phyloP scores from a whole-genome alignment of 2,797 vertebrate genomes.

The Eupleurogrammus muticus region DNA sequence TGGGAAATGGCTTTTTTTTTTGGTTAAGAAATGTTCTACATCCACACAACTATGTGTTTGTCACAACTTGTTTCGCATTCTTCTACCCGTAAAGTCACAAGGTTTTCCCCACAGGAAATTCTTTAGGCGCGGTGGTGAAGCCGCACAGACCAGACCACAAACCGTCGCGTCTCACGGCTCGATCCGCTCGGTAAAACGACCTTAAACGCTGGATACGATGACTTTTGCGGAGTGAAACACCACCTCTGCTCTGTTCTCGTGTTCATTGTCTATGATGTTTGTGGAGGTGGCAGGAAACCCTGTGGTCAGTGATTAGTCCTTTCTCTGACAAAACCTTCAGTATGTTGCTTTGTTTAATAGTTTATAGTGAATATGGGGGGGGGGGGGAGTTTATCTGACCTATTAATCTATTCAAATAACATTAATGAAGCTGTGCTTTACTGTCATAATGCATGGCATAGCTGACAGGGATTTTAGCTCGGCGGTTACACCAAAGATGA shows the following conservation, averaged over 20 bases:
- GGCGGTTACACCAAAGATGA: no score
- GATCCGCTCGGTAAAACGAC: constrained; percentile 12
- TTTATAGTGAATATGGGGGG: no score
- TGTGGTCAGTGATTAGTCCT: not conserved
- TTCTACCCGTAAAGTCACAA: constrained; percentile 9
- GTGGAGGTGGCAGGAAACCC: no score
- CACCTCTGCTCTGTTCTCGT: not conserved
- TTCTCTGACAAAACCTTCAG: no score
- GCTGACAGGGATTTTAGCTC: no score
- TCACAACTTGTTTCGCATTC: constrained; percentile 1
- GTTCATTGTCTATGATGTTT: not conserved
- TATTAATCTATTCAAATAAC: no score
- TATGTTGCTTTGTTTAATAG: no score
- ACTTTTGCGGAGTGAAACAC: not conserved
- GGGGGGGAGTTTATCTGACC: no score
- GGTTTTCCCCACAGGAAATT: not conserved
- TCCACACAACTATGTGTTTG: constrained; percentile 7
- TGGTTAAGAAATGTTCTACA: not conserved
- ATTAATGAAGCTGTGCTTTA: no score
- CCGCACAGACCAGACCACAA: constrained; percentile 17
- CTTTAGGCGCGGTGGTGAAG: constrained; percentile 32
- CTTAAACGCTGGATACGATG: not conserved
- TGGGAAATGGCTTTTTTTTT: no score
- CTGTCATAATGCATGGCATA: no score
- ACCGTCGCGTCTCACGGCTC: constrained; percentile 16